Evolutionary conservation across 2,797 vertebrate genomes (phyloP), one percentile per base, ranked within the genome.

Genomic region (Crocidura indochinensis): DNA sequence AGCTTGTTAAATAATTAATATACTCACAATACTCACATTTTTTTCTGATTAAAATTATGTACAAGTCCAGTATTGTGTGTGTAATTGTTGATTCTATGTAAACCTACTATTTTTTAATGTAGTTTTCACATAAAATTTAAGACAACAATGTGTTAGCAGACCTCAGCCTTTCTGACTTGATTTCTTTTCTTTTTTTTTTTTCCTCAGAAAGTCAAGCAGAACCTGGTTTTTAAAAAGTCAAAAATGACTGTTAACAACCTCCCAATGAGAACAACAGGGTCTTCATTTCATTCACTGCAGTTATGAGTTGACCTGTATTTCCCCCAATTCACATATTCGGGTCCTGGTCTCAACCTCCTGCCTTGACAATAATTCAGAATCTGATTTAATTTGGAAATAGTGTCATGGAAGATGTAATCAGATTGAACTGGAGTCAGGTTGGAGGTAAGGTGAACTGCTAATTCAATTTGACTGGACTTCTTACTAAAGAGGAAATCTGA

Each of bases 21-120:
- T 22, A 74, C 46, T 4, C 84, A 46, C 79, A 60, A 22, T 1
- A 67, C 4, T 26, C 73, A 79, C 27, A 78, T 86, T 84, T 27
- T 65, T n/a, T 72, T 65, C 47, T 27, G 31, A 38, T 47, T 38
- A 69, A 87, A 88, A 87, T 64, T 81, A 81, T 62, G 29, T 89
- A 27, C 73, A 76, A 64, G 27, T 79, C 77, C 20, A 72, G 27
- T 49, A 80, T 67, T 69, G 6, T 38, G 11, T 62, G 19, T 56
- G 24, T 65, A 10, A 5, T 12, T 46, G 15, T 26, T 73, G 20
- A 26, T 26, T 9, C 76, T 31, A 12, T 27, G 11, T 67, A 20
- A 72, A 49, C n/a, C 22, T 20, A 6, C 49, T 67, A 10, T 80
- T 46, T 75, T 74, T 17, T 62, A 89, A 29, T n/a, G 31, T 0